Evolutionary conservation across 2,797 vertebrate species (phyloP).

Genomic region (Nannoperca australis): DNA sequence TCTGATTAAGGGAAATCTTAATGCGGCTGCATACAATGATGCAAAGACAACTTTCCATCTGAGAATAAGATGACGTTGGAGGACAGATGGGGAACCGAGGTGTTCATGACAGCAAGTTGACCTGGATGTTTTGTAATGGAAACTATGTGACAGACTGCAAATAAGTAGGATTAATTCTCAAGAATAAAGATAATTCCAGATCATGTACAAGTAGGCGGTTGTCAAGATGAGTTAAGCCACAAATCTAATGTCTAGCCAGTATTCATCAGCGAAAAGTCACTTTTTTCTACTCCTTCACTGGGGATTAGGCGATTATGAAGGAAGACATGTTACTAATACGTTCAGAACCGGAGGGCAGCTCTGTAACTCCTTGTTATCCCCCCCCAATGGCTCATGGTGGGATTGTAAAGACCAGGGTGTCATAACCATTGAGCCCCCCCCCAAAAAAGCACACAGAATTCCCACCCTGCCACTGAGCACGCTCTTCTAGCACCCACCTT

Average conservation of each 20-base stretch:
- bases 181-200: slow-evolving; percentile 17
- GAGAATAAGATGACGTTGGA: background rate
- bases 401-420: slow-evolving; percentile 14
- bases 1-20: background rate
- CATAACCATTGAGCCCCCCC: slow-evolving; percentile 5
- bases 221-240: background rate
- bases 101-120: background rate
- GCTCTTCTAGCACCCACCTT: slow-evolving; percentile 71
- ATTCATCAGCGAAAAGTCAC: slow-evolving; percentile 1
- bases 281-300: slow-evolving; percentile 8
- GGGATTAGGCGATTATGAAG: slow-evolving; percentile 51
- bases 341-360: slow-evolving; percentile 16
- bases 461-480: background rate
- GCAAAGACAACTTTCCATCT: background rate
- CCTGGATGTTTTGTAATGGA: background rate
- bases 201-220: background rate
- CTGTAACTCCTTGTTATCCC: slow-evolving; percentile 8
- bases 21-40: background rate
- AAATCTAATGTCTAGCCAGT: background rate
- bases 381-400: slow-evolving; percentile 3
- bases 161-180: slow-evolving; percentile 1
- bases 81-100: background rate
- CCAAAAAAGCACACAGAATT: background rate
- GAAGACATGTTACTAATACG: slow-evolving; percentile 50
- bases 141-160: background rate